These are phyloP conservation scores for Psilopogon haemacephalus DNA, from an alignment of 2,113 vertebrate genomes.

Conservation along the genomic window DNA sequence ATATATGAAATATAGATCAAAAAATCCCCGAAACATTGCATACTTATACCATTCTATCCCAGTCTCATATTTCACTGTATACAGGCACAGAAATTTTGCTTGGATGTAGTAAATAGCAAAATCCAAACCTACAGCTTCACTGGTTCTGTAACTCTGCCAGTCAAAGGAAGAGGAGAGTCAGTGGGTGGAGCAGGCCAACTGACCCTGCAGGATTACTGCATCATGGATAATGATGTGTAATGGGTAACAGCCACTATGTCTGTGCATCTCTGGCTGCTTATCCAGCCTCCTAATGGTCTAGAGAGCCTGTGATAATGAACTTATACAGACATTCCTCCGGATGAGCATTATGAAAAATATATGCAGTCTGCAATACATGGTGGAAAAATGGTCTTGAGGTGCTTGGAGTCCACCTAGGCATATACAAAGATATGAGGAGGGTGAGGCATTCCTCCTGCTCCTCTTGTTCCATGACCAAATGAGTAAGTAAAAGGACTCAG, in stretches of 20 bases:
- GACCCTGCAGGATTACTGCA: rapidly evolving
- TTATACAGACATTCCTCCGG: background rate
- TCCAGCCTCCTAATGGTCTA: background rate
- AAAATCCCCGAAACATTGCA: background rate
- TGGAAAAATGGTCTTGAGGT: background rate
- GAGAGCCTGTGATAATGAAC: background rate
- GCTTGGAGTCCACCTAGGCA: background rate
- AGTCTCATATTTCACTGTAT: background rate
- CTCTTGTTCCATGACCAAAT: background rate
- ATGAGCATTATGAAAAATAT: background rate
- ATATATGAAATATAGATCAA: background rate
- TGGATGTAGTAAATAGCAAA: background rate
- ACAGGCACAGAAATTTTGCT: background rate
- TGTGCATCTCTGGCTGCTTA: background rate
- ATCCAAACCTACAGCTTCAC: background rate
- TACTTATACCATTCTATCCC: rapidly evolving
- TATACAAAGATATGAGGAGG: background rate
- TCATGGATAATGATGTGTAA: background rate
- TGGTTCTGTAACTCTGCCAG: background rate
- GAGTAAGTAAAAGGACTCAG: background rate
- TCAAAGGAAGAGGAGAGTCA: background rate
- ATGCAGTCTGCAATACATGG: too few species aligned
- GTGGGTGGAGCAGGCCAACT: background rate
- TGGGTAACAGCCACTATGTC: background rate
- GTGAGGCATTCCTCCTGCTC: background rate